Evolutionary conservation across 2,797 vertebrate species (phyloP), one percentile per base, ranked within the genome.

Genomic region (Rhabdomys pumilio): DNA sequence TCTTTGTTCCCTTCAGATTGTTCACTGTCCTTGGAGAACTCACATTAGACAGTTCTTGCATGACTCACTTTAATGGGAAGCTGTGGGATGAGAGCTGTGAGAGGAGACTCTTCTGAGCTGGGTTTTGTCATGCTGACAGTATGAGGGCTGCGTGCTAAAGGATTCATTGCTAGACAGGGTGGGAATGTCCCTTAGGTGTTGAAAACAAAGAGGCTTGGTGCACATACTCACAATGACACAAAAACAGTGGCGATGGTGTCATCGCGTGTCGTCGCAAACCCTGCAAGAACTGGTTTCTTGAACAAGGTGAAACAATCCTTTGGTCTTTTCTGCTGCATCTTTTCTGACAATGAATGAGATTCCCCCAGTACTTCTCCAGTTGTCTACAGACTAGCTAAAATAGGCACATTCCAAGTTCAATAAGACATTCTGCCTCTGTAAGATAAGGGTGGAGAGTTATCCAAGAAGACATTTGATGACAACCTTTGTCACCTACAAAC

Each of bases 41-140:
- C 47, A 75, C 14, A 86, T 86, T 53, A 63, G 41, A 55, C 26
- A 53, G 2, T 75, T 63, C 79, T 77, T 79, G 12, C 26, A 44
- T 86, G 67, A 96, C 90, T 83, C 24, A 38, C 41, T n/a, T 89
- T 76, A 95, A 75, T 47, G 17, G 24, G 69, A 87, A 6, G 19
- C 19, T 34, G 5, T 65, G 31, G n/a, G 14, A 85, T 82, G 55
- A 77, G 41, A 63, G 15, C 24, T 31, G 1, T 89, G 15, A 34
- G 31, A 89, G 1, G 88, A n/a, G 24, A 55, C 24, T 31, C 63
- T 91, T 88, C 26, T 72, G 3, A 3, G 12, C 53, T 75, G n/a
- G 3, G 6, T 82, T 91, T 93, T 73, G 15, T 93, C 65, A 61
- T 24, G 17, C 20, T 73, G 73, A 4, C 26, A 82, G 67, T 44